Percentiles rank a stretch among this genome's conserved stretches.
Conservation (phyloP, 2,888 invertebrate species). For the Acrobasis suavella region DNA sequence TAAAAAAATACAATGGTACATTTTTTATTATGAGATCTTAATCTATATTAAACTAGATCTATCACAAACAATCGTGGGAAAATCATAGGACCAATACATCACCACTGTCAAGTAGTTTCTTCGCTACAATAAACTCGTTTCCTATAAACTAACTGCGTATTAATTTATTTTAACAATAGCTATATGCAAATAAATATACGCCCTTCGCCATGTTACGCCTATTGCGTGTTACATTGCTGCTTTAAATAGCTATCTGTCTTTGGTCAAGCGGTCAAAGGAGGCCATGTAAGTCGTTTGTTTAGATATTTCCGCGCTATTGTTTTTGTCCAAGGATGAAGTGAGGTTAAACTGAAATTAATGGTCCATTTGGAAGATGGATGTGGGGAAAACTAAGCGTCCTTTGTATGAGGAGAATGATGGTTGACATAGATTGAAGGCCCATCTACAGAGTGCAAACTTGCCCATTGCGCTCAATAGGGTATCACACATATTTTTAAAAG, state of each 20-base stretch:
- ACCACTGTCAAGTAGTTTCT: slow-evolving; percentile 26
- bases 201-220: slow-evolving; percentile 40
- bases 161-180: slow-evolving; percentile 36
- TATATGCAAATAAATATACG: slow-evolving; percentile 23
- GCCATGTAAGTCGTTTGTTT: slow-evolving; percentile 29
- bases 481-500: no score
- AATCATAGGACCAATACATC: slow-evolving; percentile 14
- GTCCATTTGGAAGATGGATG: slow-evolving; percentile 39
- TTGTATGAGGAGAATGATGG: slow-evolving; percentile 13
- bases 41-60: background rate
- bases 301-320: slow-evolving; percentile 43
- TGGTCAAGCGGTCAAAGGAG: slow-evolving; percentile 28
- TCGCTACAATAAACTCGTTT: slow-evolving; percentile 22
- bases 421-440: slow-evolving; percentile 10
- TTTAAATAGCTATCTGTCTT: slow-evolving; percentile 30
- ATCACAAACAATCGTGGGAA: slow-evolving; percentile 25
- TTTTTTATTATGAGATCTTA: background rate
- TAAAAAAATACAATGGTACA: no score
- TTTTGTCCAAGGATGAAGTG: slow-evolving; percentile 43
- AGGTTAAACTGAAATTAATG: slow-evolving; percentile 49
- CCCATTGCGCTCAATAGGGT: no score
- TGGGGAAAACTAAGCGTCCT: slow-evolving; percentile 16
- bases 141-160: slow-evolving; percentile 12
- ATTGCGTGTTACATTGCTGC: slow-evolving; percentile 42
- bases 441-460: no score